phyloP scores from a whole-genome alignment of 2,888 invertebrate genomes.

The Sicus ferrugineus region DNA sequence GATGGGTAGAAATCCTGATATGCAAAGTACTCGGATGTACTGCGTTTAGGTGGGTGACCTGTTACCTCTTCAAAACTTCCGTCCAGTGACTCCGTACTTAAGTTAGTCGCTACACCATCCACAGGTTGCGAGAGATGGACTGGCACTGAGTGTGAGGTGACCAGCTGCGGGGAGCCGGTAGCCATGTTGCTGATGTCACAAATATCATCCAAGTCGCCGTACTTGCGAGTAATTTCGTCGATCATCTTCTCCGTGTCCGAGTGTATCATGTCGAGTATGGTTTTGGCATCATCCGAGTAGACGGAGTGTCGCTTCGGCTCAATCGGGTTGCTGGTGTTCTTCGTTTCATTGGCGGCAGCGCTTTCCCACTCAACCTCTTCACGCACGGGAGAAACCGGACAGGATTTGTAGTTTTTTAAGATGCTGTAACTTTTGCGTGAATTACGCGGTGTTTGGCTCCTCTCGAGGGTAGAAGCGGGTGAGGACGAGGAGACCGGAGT shows the following conservation, averaged over 20 bases:
- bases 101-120: constrained; percentile 73
- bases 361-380: constrained; percentile 77
- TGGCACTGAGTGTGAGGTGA: constrained; percentile 58
- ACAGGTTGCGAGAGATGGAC: constrained; percentile 48
- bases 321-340: constrained; percentile 47
- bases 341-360: constrained; percentile 57
- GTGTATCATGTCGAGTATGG: constrained; percentile 71
- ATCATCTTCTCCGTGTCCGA: constrained; percentile 74
- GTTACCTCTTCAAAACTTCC: constrained; percentile 63
- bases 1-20: constrained; percentile 66
- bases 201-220: constrained; percentile 69
- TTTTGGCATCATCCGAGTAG: constrained; percentile 67
- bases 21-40: constrained; percentile 79
- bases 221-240: constrained; percentile 72
- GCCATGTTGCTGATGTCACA: constrained; percentile 38
- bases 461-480: constrained; percentile 10
- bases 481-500: background rate
- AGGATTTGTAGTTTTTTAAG: constrained; percentile 76
- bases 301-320: constrained; percentile 64
- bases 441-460: constrained; percentile 49
- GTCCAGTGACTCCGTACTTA: constrained; percentile 80
- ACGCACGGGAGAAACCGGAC: constrained; percentile 83
- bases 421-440: constrained; percentile 66
- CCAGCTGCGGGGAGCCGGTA: constrained; percentile 44
- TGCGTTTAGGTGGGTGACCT: constrained; percentile 66